Base-by-base conservation (phyloP, 2,113 vertebrate species). In the Anguilla rostrata region DNA sequence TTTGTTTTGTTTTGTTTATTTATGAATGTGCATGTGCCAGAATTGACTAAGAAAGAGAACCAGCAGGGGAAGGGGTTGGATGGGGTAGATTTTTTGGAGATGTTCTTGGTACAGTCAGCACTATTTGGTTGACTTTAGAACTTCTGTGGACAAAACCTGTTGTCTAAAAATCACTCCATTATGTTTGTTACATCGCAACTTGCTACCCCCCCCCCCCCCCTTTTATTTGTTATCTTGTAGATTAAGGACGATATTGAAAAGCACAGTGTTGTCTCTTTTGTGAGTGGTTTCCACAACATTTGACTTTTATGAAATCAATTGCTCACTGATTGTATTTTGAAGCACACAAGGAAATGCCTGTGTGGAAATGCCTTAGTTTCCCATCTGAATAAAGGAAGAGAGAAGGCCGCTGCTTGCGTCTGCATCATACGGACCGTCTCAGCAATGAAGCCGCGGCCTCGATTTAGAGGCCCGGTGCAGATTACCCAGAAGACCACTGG, bases 21-120 rank as follows among this genome's bases (percentile, higher is more conserved):
- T 92, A 91, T 94, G 92, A 86, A 91, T 92, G 93, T 94, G 94
- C 93, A 94, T 94, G 92, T 95, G 94, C 92, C 94, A 92, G 92
- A 94, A 93, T 93, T 91, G 91, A 90, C 87, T 86, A 78, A 80
- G 90, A 89, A 91, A 91, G 94, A 93, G 85, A 90, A 93, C 91
- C 39, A 39, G 84, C 3, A 2, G 29, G 39, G 78, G 34, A 39
- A 18, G 16, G 78, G 78, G 78, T 6, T 11, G 7, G 22, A 11
- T 39, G 20, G 40, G 39, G 40, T 43, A 15, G 5, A 26, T 66
- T n/a, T 78, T 14, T 18, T 29, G 22, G 40, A 66, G 18, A 9
- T 66, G 60, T 66, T 26, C 26, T 66, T 18, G 60, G 60, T 11
- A 66, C 20, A 26, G 60, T 66, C 60, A 26, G 60, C 3, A 75